A percentile compares a stretch with the other conserved stretches of the same genome.
Evolutionary conservation across 1,140 invertebrate species (phyloP).

Genomic region (Caenorhabditis briggsae): DNA sequence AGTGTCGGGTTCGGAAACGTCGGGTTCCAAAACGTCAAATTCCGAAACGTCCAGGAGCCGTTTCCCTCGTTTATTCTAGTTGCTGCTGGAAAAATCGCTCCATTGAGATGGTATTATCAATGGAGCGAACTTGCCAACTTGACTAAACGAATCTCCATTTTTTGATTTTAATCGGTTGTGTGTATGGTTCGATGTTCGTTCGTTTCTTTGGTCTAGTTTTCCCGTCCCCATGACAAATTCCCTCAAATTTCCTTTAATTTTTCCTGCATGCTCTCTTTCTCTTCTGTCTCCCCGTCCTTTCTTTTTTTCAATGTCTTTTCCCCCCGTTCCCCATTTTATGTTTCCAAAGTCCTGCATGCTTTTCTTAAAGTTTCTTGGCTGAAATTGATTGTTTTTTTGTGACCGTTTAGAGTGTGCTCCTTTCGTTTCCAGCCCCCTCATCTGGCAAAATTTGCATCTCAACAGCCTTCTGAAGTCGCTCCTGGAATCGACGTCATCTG

Average conservation of each 20-base stretch:
- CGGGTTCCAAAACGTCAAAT: too few relatives aligned
- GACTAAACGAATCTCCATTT: background rate
- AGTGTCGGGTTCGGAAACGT: too few relatives aligned
- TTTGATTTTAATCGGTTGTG: constrained; percentile 32
- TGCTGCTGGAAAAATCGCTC: too few relatives aligned
- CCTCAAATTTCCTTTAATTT: background rate
- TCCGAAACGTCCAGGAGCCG: too few relatives aligned
- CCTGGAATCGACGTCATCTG: background rate
- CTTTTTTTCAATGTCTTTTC: background rate
- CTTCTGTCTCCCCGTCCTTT: background rate
- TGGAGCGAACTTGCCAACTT: background rate
- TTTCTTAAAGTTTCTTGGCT: background rate
- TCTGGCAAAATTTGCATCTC: constrained; percentile 50
- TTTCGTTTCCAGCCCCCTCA: constrained; percentile 47
- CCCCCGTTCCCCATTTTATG: background rate
- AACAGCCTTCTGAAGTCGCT: constrained; percentile 48
- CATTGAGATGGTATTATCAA: too few relatives aligned
- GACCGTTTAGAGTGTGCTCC: constrained; percentile 44
- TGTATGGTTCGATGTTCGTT: constrained; percentile 47
- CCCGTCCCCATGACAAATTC: background rate
- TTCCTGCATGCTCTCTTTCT: constrained; percentile 1
- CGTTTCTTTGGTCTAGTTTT: constrained; percentile 39
- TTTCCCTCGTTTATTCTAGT: too few relatives aligned
- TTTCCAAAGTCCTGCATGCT: background rate
- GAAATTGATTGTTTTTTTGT: background rate